Percentiles rank a stretch among this genome's conserved stretches.
phyloP scores from a whole-genome alignment of 2,113 vertebrate genomes.

The Hassar affinis region DNA sequence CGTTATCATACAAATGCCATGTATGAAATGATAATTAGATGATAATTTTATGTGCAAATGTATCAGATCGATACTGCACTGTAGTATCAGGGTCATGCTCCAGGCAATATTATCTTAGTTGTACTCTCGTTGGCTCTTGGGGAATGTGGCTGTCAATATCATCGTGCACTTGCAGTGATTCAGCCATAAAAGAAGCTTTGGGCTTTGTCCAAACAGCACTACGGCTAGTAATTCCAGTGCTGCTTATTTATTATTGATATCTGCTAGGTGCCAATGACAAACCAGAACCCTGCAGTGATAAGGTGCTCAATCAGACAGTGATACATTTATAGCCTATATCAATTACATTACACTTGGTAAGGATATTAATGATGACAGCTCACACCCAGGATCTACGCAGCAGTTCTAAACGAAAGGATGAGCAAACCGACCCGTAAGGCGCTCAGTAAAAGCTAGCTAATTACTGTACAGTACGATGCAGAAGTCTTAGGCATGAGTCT shows the following conservation, averaged over 20 bases:
- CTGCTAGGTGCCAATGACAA: conserved; percentile 25
- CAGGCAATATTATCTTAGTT: conserved; percentile 2
- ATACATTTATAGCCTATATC: background rate
- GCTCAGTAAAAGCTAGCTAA: no score
- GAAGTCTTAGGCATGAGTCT: no score
- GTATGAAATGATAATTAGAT: background rate
- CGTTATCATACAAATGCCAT: no score
- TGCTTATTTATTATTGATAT: conserved; percentile 61
- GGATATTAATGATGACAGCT: background rate
- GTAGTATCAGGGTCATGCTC: background rate
- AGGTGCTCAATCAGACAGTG: conserved; percentile 1
- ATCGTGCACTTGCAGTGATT: conserved; percentile 43
- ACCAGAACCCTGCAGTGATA: conserved; percentile 20
- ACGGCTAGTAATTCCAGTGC: conserved; percentile 38
- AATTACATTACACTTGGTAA: conserved; percentile 31
- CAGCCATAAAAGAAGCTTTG: conserved; percentile 47
- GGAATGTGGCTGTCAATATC: conserved; percentile 37
- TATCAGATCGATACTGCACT: background rate
- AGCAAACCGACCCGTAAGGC: no score
- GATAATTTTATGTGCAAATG: background rate
- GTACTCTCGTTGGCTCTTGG: conserved; percentile 20
- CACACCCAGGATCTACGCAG: background rate
- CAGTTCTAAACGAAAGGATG: background rate
- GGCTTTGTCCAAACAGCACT: conserved; percentile 52
- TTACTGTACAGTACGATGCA: no score